phyloP scores from a whole-genome alignment of 2,888 invertebrate species.

The Gibbula magus region DNA sequence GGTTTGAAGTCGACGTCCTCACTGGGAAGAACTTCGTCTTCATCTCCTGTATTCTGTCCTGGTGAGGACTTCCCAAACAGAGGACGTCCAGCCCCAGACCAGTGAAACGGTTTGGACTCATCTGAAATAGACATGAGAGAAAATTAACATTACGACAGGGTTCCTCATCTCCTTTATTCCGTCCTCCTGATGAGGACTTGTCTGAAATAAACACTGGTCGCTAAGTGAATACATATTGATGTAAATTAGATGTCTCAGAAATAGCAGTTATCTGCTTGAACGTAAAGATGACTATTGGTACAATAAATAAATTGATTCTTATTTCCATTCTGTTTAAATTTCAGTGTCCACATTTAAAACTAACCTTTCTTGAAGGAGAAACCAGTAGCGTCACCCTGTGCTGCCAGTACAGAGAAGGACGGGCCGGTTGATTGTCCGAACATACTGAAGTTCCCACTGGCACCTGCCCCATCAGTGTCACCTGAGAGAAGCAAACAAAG shows the following conservation, averaged over 20 bases:
- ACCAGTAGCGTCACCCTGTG: neutral
- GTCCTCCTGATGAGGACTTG: too few species aligned
- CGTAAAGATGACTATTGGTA: too few species aligned
- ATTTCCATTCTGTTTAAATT: too few species aligned
- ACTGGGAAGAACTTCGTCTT: slow-evolving; percentile 79
- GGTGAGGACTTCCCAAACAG: slow-evolving; percentile 52
- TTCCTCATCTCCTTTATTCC: too few species aligned
- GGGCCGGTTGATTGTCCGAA: neutral
- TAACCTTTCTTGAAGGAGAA: slow-evolving; percentile 34
- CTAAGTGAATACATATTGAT: too few species aligned
- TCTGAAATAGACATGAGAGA: slow-evolving; percentile 28
- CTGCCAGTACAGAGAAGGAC: slow-evolving; percentile 30
- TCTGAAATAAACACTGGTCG: too few species aligned
- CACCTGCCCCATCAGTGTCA: neutral
- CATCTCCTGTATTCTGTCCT: slow-evolving; percentile 80
- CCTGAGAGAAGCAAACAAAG: neutral
- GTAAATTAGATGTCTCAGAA: too few species aligned
- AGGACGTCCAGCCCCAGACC: slow-evolving; percentile 65
- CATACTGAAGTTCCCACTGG: slow-evolving; percentile 3
- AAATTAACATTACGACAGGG: too few species aligned
- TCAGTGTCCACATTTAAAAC: neutral
- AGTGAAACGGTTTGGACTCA: slow-evolving; percentile 57
- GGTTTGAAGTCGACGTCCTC: slow-evolving; percentile 81
- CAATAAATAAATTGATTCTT: too few species aligned
- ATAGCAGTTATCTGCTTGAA: too few species aligned